Conservation (phyloP, 35 echinoderm and acorn worm species). For the Stichopus chloronotus region DNA sequence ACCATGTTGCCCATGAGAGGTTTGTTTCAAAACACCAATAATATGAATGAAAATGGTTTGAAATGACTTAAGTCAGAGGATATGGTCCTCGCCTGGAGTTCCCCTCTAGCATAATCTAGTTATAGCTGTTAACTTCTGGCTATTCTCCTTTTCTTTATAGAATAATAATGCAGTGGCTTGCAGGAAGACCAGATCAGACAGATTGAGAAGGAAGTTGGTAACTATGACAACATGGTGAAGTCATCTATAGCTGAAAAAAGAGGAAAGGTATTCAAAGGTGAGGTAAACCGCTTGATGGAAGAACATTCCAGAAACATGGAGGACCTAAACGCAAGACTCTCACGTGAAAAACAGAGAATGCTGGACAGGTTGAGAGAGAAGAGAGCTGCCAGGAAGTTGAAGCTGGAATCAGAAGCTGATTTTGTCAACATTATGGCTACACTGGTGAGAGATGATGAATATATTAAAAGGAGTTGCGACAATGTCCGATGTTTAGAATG, state of each 20-base stretch:
- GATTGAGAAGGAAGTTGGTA: slow-evolving; percentile 48
- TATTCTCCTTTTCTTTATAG: too few relatives aligned
- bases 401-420: slow-evolving; percentile 35
- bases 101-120: too few relatives aligned
- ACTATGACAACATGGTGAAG: slow-evolving; percentile 56
- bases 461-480: too few relatives aligned
- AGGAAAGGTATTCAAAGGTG: slow-evolving; percentile 63
- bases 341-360: slow-evolving; percentile 58
- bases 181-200: slow-evolving; percentile 70
- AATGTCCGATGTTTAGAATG: too few relatives aligned
- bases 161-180: slow-evolving; percentile 39
- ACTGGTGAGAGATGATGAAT: slow-evolving; percentile 2
- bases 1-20: too few relatives aligned
- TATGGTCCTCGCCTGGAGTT: too few relatives aligned
- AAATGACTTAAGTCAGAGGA: too few relatives aligned
- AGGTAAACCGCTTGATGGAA: slow-evolving; percentile 63
- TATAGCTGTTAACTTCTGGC: too few relatives aligned
- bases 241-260: slow-evolving; percentile 51
- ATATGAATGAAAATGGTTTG: too few relatives aligned
- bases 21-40: too few relatives aligned
- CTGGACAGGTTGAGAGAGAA: slow-evolving; percentile 1
- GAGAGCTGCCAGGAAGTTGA: slow-evolving; percentile 36
- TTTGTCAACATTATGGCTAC: slow-evolving; percentile 45
- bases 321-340: slow-evolving; percentile 57
- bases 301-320: slow-evolving; percentile 77